Evolutionary conservation across 2,888 invertebrate species (phyloP).

Genomic region (Colletes collaris): DNA sequence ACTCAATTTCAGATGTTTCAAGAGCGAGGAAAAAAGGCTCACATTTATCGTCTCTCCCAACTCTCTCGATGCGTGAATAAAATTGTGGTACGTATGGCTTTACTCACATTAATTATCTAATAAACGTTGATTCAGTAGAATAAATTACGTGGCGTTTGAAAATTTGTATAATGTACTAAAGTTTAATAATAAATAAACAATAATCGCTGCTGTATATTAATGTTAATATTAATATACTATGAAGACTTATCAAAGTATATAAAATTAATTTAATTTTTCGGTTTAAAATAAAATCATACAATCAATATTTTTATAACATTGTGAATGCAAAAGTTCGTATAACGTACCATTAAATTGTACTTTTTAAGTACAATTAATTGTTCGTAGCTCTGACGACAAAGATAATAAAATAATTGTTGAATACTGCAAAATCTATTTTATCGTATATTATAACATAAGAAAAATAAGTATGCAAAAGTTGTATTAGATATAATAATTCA

Average conservation of each 20-base stretch:
- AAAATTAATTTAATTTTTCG: slow-evolving; percentile 18
- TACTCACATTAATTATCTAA: background rate
- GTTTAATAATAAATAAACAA: slow-evolving; percentile 22
- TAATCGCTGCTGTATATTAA: background rate
- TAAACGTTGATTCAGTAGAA: slow-evolving; percentile 11
- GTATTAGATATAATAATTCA: slow-evolving; percentile 24
- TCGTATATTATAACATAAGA: slow-evolving; percentile 41
- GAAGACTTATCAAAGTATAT: slow-evolving; percentile 10
- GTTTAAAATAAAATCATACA: slow-evolving; percentile 10
- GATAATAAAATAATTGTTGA: slow-evolving; percentile 18
- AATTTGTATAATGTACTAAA: background rate
- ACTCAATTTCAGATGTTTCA: no score
- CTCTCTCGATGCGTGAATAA: no score
- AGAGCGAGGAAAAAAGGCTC: no score
- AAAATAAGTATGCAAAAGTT: slow-evolving; percentile 41
- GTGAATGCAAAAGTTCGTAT: slow-evolving; percentile 15
- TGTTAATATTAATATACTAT: background rate
- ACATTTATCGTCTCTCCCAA: no score
- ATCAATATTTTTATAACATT: background rate
- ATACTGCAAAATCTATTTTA: slow-evolving; percentile 25
- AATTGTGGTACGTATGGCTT: no score
- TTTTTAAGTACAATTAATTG: slow-evolving; percentile 7
- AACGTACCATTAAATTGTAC: background rate
- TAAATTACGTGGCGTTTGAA: background rate
- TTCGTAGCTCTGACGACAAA: slow-evolving; percentile 12